Conservation (phyloP, 1,140 invertebrate genomes). For the Neodiprion pinetum region DNA sequence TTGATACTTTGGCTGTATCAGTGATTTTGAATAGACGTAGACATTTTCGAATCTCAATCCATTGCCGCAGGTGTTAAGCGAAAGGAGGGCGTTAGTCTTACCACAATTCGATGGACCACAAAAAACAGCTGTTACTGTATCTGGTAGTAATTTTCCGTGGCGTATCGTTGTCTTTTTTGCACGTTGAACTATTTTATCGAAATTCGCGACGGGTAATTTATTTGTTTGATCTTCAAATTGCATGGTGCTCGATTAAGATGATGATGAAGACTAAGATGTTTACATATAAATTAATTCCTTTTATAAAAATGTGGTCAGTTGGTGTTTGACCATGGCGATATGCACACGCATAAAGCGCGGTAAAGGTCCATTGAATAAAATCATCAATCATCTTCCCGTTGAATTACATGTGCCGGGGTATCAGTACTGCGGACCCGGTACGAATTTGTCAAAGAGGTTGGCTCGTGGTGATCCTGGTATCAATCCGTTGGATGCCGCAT, state of each 20-base stretch:
- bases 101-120: slow-evolving; percentile 45
- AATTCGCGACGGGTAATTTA: slow-evolving; percentile 27
- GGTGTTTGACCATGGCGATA: background rate
- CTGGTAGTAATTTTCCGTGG: too few relatives aligned
- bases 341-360: slow-evolving; percentile 18
- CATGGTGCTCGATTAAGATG: slow-evolving; percentile 27
- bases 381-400: slow-evolving; percentile 54
- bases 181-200: slow-evolving; percentile 15
- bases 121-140: slow-evolving; percentile 40
- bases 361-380: slow-evolving; percentile 43
- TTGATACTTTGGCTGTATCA: slow-evolving; percentile 43
- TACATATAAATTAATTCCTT: slow-evolving; percentile 8
- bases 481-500: slow-evolving; percentile 56
- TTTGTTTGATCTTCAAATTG: slow-evolving; percentile 28
- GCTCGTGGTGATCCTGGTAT: slow-evolving; percentile 51
- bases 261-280: background rate
- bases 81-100: slow-evolving; percentile 46
- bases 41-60: slow-evolving; percentile 48
- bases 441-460: slow-evolving; percentile 55
- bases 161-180: slow-evolving; percentile 12
- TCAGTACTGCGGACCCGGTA: slow-evolving; percentile 59
- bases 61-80: slow-evolving; percentile 44
- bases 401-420: slow-evolving; percentile 60
- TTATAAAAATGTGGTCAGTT: background rate
- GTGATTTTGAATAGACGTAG: slow-evolving; percentile 44